Evolutionary conservation across 2,113 vertebrate species (phyloP).

Genomic region (Mionectes macconnelli): DNA sequence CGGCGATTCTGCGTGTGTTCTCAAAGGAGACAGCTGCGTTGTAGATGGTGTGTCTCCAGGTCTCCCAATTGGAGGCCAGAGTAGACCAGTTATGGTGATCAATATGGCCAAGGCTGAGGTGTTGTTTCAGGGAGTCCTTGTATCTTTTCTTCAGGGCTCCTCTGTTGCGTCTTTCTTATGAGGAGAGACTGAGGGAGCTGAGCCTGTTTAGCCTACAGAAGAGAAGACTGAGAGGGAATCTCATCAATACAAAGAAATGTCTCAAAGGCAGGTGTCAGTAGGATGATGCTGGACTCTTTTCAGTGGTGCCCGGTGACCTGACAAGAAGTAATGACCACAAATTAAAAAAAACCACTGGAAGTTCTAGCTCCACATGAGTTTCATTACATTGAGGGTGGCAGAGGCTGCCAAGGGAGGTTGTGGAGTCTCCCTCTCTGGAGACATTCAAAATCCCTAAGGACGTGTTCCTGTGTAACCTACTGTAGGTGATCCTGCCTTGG

Average conservation of each 20-base stretch:
- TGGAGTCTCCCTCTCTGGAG: background rate
- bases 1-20: too few relatives aligned
- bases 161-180: background rate
- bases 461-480: accelerated
- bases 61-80: too few relatives aligned
- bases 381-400: background rate
- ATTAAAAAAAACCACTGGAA: background rate
- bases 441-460: background rate
- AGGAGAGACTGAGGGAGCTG: accelerated
- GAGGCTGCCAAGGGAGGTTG: accelerated
- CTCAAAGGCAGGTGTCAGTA: accelerated
- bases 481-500: background rate
- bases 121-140: too few relatives aligned
- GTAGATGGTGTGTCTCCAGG: too few relatives aligned
- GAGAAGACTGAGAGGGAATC: background rate
- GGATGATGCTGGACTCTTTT: background rate
- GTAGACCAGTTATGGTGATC: too few relatives aligned
- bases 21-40: too few relatives aligned
- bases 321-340: background rate
- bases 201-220: background rate
- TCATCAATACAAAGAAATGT: background rate
- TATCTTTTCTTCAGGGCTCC: too few relatives aligned
- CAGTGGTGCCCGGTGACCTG: background rate
- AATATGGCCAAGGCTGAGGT: too few relatives aligned
- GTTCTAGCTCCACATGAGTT: accelerated